These are phyloP conservation scores for Ceratosolen fusciceps DNA, from an alignment of 1,140 invertebrate genomes.

Conservation along the genomic window DNA sequence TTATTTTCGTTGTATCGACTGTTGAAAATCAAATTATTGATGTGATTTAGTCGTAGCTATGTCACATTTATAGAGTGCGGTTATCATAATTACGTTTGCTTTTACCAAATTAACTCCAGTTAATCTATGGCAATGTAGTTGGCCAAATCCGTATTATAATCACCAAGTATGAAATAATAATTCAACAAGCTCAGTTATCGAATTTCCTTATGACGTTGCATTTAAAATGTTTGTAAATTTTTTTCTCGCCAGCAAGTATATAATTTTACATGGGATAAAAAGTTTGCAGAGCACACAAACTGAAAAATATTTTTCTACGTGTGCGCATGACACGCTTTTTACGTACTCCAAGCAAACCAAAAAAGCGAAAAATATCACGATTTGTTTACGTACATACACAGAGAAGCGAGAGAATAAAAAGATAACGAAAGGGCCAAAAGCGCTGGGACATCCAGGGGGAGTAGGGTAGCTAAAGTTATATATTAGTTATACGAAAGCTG, in stretches of 20 bases:
- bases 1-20: no score
- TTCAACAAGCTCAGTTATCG: neutral
- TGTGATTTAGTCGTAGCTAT: no score
- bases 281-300: neutral
- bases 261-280: neutral
- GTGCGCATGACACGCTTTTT: neutral
- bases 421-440: neutral
- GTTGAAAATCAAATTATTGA: no score
- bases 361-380: neutral
- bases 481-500: constrained; percentile 34
- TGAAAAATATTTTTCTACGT: neutral
- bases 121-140: no score
- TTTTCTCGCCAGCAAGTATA: neutral
- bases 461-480: constrained; percentile 2
- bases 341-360: neutral
- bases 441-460: neutral
- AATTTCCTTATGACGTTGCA: neutral
- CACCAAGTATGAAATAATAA: no score
- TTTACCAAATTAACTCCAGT: no score
- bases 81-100: no score
- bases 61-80: no score
- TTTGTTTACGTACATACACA: neutral
- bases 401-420: neutral
- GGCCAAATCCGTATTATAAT: no score
- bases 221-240: neutral